Base-by-base conservation (phyloP, 2,797 vertebrate species). In the Parauchenoglanis ngamensis region DNA sequence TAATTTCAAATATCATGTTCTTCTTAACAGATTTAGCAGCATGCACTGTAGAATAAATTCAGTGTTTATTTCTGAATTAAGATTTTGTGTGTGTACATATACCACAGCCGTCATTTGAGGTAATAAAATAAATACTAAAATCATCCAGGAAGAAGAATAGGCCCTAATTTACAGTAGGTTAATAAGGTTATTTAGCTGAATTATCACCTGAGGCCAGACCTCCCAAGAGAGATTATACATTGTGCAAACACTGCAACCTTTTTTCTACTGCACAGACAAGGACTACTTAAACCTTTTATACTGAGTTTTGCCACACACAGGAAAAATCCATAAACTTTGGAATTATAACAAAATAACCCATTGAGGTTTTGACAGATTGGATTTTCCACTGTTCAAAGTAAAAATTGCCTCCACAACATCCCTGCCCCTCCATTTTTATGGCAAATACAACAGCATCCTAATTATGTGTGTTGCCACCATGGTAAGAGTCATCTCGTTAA, bases 301-400 rank as follows among this genome's bases (percentile, higher is more conserved):
- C 90, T 90, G 93, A 93, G 94, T 93, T 94, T 95, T 92, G 93
- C 94, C 92, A 87, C 92, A 94, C 92, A 92, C 93, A 94, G 94
- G 95, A 95, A 89, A 95, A 95, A 95, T 95, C 94, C 92, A 95
- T 96, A 96, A 96, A 96, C 94, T 90, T 91, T 94, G 94, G 92
- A 96, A 95, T 94, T 92, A 95, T 95, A 95, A 95, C 94, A 95
- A 96, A 95, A 96, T 95, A 96, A 94, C 94, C 92, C 92, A 90
- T 92, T 94, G 93, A 93, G 94, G 95, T 94, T 92, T 93, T 93
- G 94, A 93, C 86, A 91, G 92, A 93, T 94, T 96, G 92, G 93
- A 95, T 96, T 96, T 96, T 95, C 95, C 95, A 92, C 94, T 93
- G 93, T 94, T 94, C 93, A 92, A 94, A 95, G 94, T 94, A 91